phyloP scores from a whole-genome alignment of 2,888 invertebrate species.

The Apoda limacodes region DNA sequence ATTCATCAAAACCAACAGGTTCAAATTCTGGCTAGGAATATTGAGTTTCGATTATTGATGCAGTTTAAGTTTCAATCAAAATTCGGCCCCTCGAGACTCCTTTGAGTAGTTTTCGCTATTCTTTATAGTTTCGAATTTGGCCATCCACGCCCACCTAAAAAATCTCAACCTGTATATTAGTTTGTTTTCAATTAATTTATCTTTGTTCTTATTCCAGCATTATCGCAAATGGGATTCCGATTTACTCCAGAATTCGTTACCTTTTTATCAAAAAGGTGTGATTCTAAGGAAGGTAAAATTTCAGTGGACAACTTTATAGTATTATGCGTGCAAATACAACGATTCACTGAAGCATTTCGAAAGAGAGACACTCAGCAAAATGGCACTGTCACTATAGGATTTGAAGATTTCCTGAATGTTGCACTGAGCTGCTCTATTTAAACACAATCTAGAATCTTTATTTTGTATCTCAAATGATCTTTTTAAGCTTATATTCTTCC shows the following conservation, averaged over 20 bases:
- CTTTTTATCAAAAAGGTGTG: conserved; percentile 77
- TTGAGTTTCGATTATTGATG: too few relatives aligned
- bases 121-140: too few relatives aligned
- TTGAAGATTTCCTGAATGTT: conserved; percentile 91
- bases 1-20: too few relatives aligned
- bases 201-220: conserved; percentile 67
- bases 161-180: neutral
- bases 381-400: conserved; percentile 85
- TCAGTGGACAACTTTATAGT: conserved; percentile 92
- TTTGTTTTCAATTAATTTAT: neutral
- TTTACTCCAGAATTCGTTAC: conserved; percentile 83
- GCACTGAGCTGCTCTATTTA: conserved; percentile 80
- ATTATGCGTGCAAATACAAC: conserved; percentile 88
- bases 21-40: too few relatives aligned
- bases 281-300: conserved; percentile 72
- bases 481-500: too few relatives aligned
- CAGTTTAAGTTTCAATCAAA: too few relatives aligned
- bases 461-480: too few relatives aligned
- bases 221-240: conserved; percentile 89
- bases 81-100: too few relatives aligned
- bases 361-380: conserved; percentile 81
- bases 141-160: too few relatives aligned
- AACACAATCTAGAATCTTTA: too few relatives aligned
- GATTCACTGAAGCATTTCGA: conserved; percentile 89
- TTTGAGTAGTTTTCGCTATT: too few relatives aligned